A percentile compares a stretch with the other conserved stretches of the same genome.
Conservation (phyloP, 2,888 invertebrate species). For the Ormia ochracea region DNA sequence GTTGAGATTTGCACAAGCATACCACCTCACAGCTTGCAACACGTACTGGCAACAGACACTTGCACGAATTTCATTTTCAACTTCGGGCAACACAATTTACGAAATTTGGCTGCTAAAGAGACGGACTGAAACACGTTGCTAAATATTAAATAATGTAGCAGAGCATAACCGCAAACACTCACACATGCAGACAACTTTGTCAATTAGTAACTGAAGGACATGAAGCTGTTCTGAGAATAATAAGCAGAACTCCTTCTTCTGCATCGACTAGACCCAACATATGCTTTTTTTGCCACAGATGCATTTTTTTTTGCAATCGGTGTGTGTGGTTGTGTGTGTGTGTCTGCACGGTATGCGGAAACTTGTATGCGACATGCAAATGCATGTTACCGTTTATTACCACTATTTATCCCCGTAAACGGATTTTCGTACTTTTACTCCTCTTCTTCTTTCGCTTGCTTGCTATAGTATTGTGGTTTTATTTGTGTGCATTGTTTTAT, state of each 20-base stretch:
- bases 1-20: too few species aligned
- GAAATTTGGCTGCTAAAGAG: too few species aligned
- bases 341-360: neutral
- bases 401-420: neutral
- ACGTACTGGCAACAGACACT: too few species aligned
- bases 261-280: neutral
- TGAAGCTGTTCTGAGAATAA: conserved; percentile 18
- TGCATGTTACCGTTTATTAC: neutral
- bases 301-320: neutral
- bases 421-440: neutral
- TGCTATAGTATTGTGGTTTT: neutral
- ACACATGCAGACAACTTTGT: neutral
- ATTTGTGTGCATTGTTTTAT: conserved; percentile 13
- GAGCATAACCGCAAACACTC: too few species aligned
- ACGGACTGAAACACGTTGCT: neutral
- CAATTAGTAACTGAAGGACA: conserved; percentile 6
- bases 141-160: too few species aligned
- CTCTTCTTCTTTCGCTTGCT: neutral
- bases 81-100: too few species aligned
- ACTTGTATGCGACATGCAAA: neutral
- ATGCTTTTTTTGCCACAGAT: neutral
- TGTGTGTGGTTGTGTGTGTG: neutral
- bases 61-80: too few species aligned
- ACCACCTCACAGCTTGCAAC: too few species aligned
- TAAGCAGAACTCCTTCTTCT: neutral